Evolutionary conservation across 2,113 vertebrate species (phyloP).

Genomic region (Pagrus major): DNA sequence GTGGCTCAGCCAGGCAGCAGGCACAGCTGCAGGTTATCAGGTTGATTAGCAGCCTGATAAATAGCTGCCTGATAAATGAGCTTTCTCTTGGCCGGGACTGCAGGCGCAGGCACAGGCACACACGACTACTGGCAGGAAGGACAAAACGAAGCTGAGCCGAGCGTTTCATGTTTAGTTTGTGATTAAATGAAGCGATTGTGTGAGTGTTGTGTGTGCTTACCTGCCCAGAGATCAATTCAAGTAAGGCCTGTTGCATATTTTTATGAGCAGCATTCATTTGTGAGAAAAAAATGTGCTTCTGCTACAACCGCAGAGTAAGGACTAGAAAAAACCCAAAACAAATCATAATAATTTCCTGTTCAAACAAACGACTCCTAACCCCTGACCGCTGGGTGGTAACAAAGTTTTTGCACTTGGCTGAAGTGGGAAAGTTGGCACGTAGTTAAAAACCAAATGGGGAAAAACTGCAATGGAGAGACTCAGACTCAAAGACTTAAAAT

Average conservation of each 20-base stretch:
- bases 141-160: constrained; percentile 17
- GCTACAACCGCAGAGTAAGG: background rate
- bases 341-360: background rate
- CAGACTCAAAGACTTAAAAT: background rate
- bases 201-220: background rate
- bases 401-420: background rate
- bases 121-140: background rate
- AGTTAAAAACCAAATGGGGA: too few relatives aligned
- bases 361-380: background rate
- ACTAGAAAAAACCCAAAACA: too few relatives aligned
- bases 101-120: background rate
- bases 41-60: constrained; percentile 72
- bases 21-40: constrained; percentile 70
- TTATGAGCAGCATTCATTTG: background rate
- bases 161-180: constrained; percentile 22
- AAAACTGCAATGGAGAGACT: background rate
- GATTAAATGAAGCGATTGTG: background rate
- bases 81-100: constrained; percentile 28
- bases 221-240: background rate
- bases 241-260: background rate
- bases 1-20: constrained; percentile 53
- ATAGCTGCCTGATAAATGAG: constrained; percentile 57
- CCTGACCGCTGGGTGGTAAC: background rate
- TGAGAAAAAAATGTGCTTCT: background rate
- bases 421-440: background rate